Conservation (phyloP, 2,797 vertebrate genomes). For the Spondyliosoma cantharus region DNA sequence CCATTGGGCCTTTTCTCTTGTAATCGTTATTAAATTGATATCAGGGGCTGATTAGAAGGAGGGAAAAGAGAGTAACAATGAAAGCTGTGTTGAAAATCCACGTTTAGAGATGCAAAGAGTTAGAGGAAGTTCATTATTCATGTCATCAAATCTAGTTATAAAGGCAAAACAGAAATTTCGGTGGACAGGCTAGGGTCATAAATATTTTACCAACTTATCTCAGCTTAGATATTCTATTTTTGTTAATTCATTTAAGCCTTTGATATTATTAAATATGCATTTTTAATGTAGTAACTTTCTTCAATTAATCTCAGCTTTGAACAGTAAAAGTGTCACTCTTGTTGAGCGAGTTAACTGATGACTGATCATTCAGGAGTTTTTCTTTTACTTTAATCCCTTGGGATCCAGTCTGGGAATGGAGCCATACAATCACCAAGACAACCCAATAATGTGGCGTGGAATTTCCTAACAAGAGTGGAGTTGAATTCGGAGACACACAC, state of each 20-base stretch:
- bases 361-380: constrained; percentile 75
- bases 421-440: constrained; percentile 81
- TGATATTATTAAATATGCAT: constrained; percentile 65
- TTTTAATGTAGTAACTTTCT: constrained; percentile 62
- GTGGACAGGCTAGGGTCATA: constrained; percentile 50
- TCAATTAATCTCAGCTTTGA: constrained; percentile 63
- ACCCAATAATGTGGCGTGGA: constrained; percentile 82
- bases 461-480: constrained; percentile 81
- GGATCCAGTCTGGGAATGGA: constrained; percentile 81
- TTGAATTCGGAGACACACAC: constrained; percentile 68
- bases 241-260: constrained; percentile 55
- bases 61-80: constrained; percentile 8
- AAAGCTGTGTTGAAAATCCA: constrained; percentile 6
- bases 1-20: constrained; percentile 42
- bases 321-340: constrained; percentile 67
- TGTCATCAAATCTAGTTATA: constrained; percentile 45
- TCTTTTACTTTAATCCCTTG: constrained; percentile 70
- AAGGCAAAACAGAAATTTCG: constrained; percentile 46
- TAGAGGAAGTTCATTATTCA: constrained; percentile 47
- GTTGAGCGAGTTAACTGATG: constrained; percentile 70
- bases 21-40: constrained; percentile 54
- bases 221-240: constrained; percentile 55
- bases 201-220: constrained; percentile 55
- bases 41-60: constrained; percentile 40
- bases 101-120: constrained; percentile 25